Base-by-base conservation (phyloP, 2,113 vertebrate genomes). In the Microcebus jonahi region DNA sequence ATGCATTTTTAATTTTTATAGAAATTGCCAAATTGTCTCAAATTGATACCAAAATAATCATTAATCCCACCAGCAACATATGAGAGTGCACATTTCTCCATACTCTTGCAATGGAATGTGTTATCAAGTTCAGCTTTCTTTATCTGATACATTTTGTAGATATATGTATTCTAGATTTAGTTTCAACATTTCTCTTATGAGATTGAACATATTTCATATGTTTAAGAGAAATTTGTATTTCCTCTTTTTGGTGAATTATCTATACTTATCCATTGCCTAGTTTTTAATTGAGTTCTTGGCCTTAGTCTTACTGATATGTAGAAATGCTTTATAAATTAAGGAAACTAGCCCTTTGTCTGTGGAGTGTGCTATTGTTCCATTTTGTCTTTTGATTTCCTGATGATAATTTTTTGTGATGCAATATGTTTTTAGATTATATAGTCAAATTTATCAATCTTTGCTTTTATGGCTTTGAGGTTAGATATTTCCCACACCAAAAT, bases 21-120 rank as follows among this genome's bases (percentile, higher is more conserved):
- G 45, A 95, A 95, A 92, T 94, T 90, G 3, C 17, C 68, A 94
- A 84, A 91, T 90, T 80, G 59, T 90, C 42, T 94, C 34, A 17
- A 63, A 63, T 0, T 63, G 71, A 48, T 8, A 76, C 80, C 9
- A 91, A 88, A 91, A 76, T 55, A 91, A 31, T 61, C 88, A 50
- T 88, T 83, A 95, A 68, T 81, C 15, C 9, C 27, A 86, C 55
- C 13, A 48, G 21, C 36, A 96, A 53, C 84, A 57, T 88, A 50
- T 92, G 77, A 6, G 11, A 83, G 39, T 92, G 27, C 21, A 29
- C 79, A 29, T 82, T 89, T 96, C 36, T 14, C 67, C 23, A 79
- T 57, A 57, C 20, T 57, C 31, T 45, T 91, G 21, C 1, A 82
- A 59, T 3, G 70, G 27, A 96, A 76, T 29, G 8, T 70, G 36